A percentile compares a stretch with the other conserved stretches of the same genome.
Conservation (phyloP, 2,797 vertebrate genomes). For the Serranus cabrilla region DNA sequence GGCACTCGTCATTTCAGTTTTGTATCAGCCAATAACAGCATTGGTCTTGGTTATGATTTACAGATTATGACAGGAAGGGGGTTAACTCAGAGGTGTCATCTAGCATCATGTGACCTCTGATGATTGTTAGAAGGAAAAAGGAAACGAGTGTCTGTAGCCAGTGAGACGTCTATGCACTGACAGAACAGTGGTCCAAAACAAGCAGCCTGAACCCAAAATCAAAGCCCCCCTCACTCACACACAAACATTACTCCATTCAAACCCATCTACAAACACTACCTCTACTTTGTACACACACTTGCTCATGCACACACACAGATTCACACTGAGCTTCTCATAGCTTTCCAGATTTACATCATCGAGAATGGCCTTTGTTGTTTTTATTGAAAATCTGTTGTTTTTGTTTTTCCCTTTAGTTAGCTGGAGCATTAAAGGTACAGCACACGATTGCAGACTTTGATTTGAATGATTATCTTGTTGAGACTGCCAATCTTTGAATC, state of each 20-base stretch:
- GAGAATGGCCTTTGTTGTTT: slow-evolving; percentile 57
- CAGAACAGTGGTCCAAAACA: slow-evolving; percentile 63
- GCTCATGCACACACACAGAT: slow-evolving; percentile 22
- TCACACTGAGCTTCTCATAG: slow-evolving; percentile 36
- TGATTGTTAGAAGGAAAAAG: background rate
- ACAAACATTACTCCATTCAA: slow-evolving; percentile 47
- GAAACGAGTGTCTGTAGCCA: slow-evolving; percentile 20
- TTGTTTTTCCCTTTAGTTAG: background rate
- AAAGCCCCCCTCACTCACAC: slow-evolving; percentile 9
- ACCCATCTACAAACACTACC: slow-evolving; percentile 77
- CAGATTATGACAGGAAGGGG: background rate
- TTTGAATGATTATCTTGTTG: slow-evolving; percentile 2
- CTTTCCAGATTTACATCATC: slow-evolving; percentile 31
- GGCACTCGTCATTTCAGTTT: background rate
- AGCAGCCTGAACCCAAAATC: slow-evolving; percentile 58
- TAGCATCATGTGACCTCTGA: slow-evolving; percentile 19
- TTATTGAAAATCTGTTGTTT: background rate
- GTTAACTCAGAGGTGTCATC: slow-evolving; percentile 16
- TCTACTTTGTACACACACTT: slow-evolving; percentile 67
- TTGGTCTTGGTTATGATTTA: background rate
- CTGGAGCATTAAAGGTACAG: slow-evolving; percentile 50
- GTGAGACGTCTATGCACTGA: slow-evolving; percentile 69
- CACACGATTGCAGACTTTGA: background rate
- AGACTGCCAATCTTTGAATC: slow-evolving; percentile 39
- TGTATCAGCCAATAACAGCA: background rate